Conservation (phyloP, 2,797 vertebrate species). For the Apogon hyalosoma region DNA sequence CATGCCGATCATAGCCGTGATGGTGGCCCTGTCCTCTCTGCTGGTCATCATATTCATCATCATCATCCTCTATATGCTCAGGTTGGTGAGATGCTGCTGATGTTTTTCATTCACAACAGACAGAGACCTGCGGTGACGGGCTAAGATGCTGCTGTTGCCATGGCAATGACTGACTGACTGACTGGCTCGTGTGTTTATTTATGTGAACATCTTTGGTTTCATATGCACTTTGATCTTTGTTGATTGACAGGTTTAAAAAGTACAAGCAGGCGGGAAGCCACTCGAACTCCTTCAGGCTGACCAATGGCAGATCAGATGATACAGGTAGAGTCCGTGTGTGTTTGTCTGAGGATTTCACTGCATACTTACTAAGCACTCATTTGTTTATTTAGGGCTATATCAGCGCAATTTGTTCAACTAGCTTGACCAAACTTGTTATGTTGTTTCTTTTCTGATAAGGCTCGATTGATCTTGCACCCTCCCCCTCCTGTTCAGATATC, state of each 20-base stretch:
- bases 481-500: slow-evolving; percentile 46
- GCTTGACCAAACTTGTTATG: slow-evolving; percentile 45
- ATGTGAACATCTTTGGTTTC: slow-evolving; percentile 7
- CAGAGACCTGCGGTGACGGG: slow-evolving; percentile 21
- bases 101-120: slow-evolving; percentile 10
- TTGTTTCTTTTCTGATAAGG: slow-evolving; percentile 41
- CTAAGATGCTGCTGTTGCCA: slow-evolving; percentile 56
- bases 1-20: slow-evolving; percentile 95
- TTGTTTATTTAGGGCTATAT: slow-evolving; percentile 30
- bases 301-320: slow-evolving; percentile 94
- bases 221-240: slow-evolving; percentile 48
- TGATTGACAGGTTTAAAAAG: slow-evolving; percentile 93
- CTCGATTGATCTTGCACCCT: slow-evolving; percentile 52
- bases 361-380: neutral
- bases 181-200: neutral
- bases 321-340: slow-evolving; percentile 85
- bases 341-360: slow-evolving; percentile 8
- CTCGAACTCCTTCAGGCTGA: slow-evolving; percentile 95
- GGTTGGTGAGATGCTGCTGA: slow-evolving; percentile 80
- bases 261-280: slow-evolving; percentile 98
- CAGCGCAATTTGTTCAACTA: slow-evolving; percentile 25
- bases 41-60: slow-evolving; percentile 98
- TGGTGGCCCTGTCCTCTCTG: slow-evolving; percentile 96
- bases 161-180: slow-evolving; percentile 49
- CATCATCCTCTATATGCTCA: slow-evolving; percentile 98